Evolutionary conservation across 2,797 vertebrate genomes (phyloP).

Genomic region (Phoebastria nigripes): DNA sequence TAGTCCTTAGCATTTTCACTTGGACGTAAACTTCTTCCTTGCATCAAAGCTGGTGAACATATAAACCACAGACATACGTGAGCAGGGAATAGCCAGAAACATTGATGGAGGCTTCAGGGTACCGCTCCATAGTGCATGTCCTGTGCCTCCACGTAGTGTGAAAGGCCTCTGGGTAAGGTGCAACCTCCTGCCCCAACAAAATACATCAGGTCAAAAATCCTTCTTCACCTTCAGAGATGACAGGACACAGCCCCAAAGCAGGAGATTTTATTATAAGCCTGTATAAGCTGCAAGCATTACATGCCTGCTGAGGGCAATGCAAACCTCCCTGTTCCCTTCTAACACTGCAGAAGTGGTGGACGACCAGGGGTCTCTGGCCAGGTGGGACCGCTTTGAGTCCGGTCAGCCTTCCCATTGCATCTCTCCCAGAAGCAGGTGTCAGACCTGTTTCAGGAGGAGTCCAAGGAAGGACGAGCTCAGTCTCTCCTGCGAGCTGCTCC

Average conservation of each 20-base stretch:
- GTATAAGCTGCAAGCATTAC: not conserved
- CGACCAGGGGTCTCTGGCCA: no score
- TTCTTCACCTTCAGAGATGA: not conserved
- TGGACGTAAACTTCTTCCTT: not conserved
- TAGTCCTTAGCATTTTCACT: not conserved
- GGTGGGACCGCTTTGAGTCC: fast-evolving
- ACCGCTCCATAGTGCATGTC: fast-evolving
- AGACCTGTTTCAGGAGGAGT: not conserved
- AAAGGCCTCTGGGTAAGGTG: not conserved
- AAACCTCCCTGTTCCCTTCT: not conserved
- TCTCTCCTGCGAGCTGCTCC: not conserved
- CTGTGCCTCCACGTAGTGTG: fast-evolving
- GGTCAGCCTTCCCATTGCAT: not conserved
- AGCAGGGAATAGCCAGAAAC: not conserved
- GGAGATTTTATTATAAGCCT: not conserved
- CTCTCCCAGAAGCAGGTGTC: not conserved
- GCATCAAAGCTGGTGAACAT: not conserved
- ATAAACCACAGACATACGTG: fast-evolving
- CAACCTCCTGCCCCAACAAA: not conserved
- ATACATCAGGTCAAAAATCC: not conserved
- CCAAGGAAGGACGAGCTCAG: not conserved
- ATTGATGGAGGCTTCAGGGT: not conserved
- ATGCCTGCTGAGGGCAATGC: not conserved
- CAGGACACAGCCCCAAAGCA: not conserved
- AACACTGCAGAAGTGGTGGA: not conserved